These are phyloP conservation scores for Drymonia ruficornis DNA, from an alignment of 2,888 invertebrate species.

Conservation along the genomic window DNA sequence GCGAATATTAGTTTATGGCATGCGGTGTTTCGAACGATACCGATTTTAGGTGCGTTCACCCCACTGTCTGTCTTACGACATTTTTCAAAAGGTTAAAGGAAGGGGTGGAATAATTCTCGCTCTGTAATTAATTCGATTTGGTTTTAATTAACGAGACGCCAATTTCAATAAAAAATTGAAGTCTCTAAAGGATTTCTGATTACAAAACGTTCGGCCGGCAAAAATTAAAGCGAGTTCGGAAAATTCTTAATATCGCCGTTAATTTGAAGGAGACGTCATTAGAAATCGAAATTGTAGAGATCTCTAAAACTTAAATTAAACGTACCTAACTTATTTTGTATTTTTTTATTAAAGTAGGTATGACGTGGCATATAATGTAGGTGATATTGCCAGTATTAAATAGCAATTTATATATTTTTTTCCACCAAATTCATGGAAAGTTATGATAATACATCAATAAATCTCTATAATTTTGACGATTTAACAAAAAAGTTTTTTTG, in stretches of 20 bases:
- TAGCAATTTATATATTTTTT: too few species aligned
- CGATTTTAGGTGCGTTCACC: conserved; percentile 39
- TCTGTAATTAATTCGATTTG: conserved; percentile 79
- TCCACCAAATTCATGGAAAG: too few species aligned
- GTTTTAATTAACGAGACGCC: conserved; percentile 79
- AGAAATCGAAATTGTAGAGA: not conserved
- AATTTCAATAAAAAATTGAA: conserved; percentile 75
- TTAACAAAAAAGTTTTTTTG: too few species aligned
- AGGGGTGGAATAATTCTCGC: conserved; percentile 69
- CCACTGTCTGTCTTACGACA: conserved; percentile 41
- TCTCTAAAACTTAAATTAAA: not conserved
- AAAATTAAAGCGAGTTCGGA: conserved; percentile 48
- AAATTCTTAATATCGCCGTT: conserved; percentile 26
- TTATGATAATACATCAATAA: too few species aligned
- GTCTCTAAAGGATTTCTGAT: conserved; percentile 75
- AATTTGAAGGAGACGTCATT: conserved; percentile 2
- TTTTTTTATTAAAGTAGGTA: not conserved
- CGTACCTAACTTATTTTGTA: not conserved
- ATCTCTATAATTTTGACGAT: too few species aligned
- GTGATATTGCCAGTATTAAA: too few species aligned
- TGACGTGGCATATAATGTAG: too few species aligned
- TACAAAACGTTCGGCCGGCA: conserved; percentile 57
- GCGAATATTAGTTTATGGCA: conserved; percentile 82
- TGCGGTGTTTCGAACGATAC: conserved; percentile 55
- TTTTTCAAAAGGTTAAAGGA: conserved; percentile 47